phyloP scores from a whole-genome alignment of 2,113 vertebrate genomes.

The Eretmochelys imbricata region DNA sequence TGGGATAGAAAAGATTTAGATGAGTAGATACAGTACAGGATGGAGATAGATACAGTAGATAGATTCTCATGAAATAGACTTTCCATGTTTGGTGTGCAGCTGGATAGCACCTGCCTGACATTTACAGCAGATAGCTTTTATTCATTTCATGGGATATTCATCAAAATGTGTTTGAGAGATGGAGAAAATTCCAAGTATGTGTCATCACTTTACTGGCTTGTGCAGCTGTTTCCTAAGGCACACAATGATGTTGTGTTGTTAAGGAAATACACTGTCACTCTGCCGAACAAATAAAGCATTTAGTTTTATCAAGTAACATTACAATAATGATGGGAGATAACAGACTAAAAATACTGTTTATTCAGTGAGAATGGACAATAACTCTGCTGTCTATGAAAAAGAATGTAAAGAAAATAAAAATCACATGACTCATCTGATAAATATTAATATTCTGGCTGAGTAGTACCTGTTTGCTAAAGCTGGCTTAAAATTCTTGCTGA shows the following conservation, averaged over 20 bases:
- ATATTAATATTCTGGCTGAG: not conserved
- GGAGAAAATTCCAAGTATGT: constrained; percentile 81
- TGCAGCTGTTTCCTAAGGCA: constrained; percentile 79
- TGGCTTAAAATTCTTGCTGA: constrained; percentile 43
- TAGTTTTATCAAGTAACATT: constrained; percentile 74
- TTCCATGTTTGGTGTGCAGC: constrained; percentile 71
- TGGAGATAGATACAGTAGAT: constrained; percentile 46
- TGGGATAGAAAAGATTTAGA: constrained; percentile 41
- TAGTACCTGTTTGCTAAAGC: constrained; percentile 34
- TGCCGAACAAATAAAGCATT: constrained; percentile 78
- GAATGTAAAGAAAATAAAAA: constrained; percentile 49
- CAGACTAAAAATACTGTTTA: constrained; percentile 71
- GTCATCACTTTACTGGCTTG: constrained; percentile 76
- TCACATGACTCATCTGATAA: constrained; percentile 30
- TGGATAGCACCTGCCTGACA: constrained; percentile 76
- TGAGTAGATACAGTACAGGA: constrained; percentile 40
- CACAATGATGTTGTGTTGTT: constrained; percentile 80
- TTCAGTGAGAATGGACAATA: constrained; percentile 72
- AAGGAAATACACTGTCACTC: constrained; percentile 77
- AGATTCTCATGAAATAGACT: constrained; percentile 76
- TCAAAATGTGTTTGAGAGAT: constrained; percentile 76
- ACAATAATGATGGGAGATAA: constrained; percentile 77
- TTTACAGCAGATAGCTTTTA: constrained; percentile 78
- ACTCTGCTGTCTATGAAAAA: constrained; percentile 61
- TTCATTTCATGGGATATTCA: constrained; percentile 79